Conservation (phyloP, 2,888 invertebrate species). For the Nomada ferruginata region DNA sequence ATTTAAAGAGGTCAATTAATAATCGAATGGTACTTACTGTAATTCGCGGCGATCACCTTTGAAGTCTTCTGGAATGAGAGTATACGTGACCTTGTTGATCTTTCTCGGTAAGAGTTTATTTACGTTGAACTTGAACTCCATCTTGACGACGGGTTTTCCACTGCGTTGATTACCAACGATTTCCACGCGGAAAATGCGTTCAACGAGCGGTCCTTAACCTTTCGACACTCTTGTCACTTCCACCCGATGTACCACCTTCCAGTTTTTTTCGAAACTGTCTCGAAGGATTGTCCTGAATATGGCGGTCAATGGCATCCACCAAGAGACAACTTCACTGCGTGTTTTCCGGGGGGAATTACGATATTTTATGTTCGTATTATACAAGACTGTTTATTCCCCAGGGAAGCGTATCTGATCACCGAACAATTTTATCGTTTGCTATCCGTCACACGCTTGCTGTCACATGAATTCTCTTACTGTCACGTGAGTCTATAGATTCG, state of each 20-base stretch:
- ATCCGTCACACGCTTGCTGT: conserved; percentile 20
- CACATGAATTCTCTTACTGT: conserved; percentile 16
- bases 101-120: conserved; percentile 81
- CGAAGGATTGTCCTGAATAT: conserved; percentile 61
- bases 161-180: not conserved
- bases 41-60: conserved; percentile 81
- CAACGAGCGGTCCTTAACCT: conserved; percentile 42
- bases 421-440: not conserved
- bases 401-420: not conserved
- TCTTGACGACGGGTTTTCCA: conserved; percentile 54
- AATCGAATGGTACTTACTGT: conserved; percentile 74
- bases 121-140: conserved; percentile 83
- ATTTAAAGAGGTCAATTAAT: not conserved
- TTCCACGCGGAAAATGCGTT: conserved; percentile 28
- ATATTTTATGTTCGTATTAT: conserved; percentile 11
- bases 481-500: conserved; percentile 24
- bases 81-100: conserved; percentile 82
- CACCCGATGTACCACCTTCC: conserved; percentile 23
- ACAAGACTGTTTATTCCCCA: not conserved
- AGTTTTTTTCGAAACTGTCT: conserved; percentile 47
- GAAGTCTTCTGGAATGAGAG: conserved; percentile 80
- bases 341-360: conserved; percentile 35
- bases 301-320: conserved; percentile 65
- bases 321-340: conserved; percentile 61
- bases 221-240: conserved; percentile 41